These are phyloP conservation scores for Danio jaintianensis DNA, from an alignment of 2,797 vertebrate species.

Conservation along the genomic window DNA sequence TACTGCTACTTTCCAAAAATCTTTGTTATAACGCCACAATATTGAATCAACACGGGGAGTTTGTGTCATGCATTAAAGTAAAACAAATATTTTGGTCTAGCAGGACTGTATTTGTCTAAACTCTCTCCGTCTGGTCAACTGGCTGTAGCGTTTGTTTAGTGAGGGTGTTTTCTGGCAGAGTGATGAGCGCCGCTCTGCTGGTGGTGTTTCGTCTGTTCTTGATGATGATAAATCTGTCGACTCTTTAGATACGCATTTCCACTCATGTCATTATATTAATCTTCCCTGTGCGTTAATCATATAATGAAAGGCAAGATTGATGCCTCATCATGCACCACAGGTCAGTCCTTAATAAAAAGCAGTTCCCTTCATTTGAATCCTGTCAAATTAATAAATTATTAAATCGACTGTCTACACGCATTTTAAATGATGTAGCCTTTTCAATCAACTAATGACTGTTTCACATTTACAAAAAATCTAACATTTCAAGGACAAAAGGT, in stretches of 20 bases:
- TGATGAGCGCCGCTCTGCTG: slow-evolving; percentile 12
- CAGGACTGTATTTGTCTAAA: slow-evolving; percentile 39
- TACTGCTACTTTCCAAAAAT: slow-evolving; percentile 49
- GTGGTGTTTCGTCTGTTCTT: slow-evolving; percentile 38
- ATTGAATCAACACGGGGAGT: background rate
- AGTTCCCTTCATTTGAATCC: slow-evolving; percentile 30
- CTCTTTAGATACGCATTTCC: slow-evolving; percentile 46
- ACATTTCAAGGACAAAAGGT: background rate
- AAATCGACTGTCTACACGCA: slow-evolving; percentile 7
- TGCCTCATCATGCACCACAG: slow-evolving; percentile 58
- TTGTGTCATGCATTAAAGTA: slow-evolving; percentile 34
- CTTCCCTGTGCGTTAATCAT: slow-evolving; percentile 69
- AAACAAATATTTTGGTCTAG: slow-evolving; percentile 33
- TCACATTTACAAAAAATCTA: background rate
- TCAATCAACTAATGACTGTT: slow-evolving; percentile 5
- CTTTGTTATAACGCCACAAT: slow-evolving; percentile 36
- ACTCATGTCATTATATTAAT: slow-evolving; percentile 64
- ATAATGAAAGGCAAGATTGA: slow-evolving; percentile 57
- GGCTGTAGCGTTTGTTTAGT: slow-evolving; percentile 32
- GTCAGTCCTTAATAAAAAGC: slow-evolving; percentile 65
- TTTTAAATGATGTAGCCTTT: background rate
- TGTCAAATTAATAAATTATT: slow-evolving; percentile 10
- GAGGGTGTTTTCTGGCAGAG: slow-evolving; percentile 16
- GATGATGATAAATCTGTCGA: slow-evolving; percentile 58
- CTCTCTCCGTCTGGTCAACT: background rate